A percentile compares a stretch with the other conserved stretches of the same genome.
phyloP scores from a whole-genome alignment of 2,888 invertebrate genomes.

The Drosophila fungiperda region DNA sequence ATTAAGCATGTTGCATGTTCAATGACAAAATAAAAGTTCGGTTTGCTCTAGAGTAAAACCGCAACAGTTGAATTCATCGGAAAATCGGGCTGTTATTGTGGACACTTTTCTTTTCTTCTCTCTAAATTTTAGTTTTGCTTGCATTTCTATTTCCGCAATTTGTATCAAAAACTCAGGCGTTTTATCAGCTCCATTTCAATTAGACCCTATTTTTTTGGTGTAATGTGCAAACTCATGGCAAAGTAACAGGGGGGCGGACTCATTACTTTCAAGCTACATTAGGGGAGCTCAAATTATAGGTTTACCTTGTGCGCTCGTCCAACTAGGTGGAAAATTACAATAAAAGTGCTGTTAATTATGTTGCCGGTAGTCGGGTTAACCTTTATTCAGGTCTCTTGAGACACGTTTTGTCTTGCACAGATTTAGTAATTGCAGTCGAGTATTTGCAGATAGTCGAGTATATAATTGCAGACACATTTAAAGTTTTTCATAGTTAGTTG shows the following conservation, averaged over 20 bases:
- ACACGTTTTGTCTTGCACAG: slow-evolving; percentile 3
- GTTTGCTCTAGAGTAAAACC: slow-evolving; percentile 3
- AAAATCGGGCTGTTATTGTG: slow-evolving; percentile 30
- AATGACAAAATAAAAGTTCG: neutral
- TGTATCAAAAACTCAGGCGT: slow-evolving; percentile 25
- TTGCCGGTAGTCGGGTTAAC: slow-evolving; percentile 26
- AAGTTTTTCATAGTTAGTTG: neutral
- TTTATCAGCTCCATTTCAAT: slow-evolving; percentile 34
- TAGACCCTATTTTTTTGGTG: slow-evolving; percentile 41
- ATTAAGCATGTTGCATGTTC: neutral
- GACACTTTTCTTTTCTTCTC: slow-evolving; percentile 35
- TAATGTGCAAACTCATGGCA: slow-evolving; percentile 33
- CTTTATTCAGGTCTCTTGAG: neutral
- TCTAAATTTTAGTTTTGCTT: slow-evolving; percentile 35
- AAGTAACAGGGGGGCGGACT: slow-evolving; percentile 19
- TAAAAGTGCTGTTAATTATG: slow-evolving; percentile 14
- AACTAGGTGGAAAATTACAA: slow-evolving; percentile 25
- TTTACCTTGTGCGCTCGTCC: slow-evolving; percentile 17
- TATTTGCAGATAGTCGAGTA: neutral
- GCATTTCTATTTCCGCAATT: slow-evolving; percentile 37
- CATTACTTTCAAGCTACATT: slow-evolving; percentile 54
- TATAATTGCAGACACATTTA: neutral
- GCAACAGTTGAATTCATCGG: slow-evolving; percentile 28
- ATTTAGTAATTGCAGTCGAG: slow-evolving; percentile 16
- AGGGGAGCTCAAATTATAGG: slow-evolving; percentile 14